Conservation (phyloP, 2,888 invertebrate genomes). For the Lasioglossum vierecki region DNA sequence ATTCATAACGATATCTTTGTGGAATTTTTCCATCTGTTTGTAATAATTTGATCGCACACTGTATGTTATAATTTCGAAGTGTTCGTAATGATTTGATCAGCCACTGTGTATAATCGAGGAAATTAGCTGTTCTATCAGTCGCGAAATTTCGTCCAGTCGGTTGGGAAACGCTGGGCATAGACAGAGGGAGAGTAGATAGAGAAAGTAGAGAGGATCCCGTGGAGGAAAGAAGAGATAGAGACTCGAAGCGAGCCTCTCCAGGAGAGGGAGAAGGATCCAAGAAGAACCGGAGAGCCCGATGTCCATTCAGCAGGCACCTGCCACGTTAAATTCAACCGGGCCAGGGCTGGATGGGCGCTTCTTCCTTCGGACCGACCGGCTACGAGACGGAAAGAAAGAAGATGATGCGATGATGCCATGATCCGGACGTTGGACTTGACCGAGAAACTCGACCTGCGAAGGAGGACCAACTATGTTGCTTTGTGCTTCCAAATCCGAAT, state of each 20-base stretch:
- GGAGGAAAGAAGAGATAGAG: slow-evolving; percentile 35
- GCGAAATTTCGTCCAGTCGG: slow-evolving; percentile 1
- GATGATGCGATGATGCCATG: not conserved
- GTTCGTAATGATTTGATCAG: not conserved
- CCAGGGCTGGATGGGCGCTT: slow-evolving; percentile 53
- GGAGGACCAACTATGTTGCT: slow-evolving; percentile 21
- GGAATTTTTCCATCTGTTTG: not conserved
- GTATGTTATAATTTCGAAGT: too few species aligned
- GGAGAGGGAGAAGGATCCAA: slow-evolving; percentile 18
- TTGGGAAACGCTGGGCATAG: slow-evolving; percentile 51
- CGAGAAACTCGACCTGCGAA: slow-evolving; percentile 13
- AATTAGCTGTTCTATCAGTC: not conserved
- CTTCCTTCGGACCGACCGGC: slow-evolving; percentile 29
- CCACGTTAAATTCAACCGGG: slow-evolving; percentile 73
- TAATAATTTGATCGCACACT: too few species aligned
- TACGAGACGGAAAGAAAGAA: slow-evolving; percentile 38
- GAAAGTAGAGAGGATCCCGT: not conserved
- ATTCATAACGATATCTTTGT: not conserved
- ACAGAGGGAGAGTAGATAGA: slow-evolving; percentile 3
- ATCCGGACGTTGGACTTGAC: not conserved
- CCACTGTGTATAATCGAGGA: too few species aligned
- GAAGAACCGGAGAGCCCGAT: slow-evolving; percentile 48
- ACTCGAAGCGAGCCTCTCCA: slow-evolving; percentile 20
- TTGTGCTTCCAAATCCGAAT: not conserved
- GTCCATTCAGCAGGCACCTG: slow-evolving; percentile 76